These are phyloP conservation scores for Papio anubis DNA, from an alignment of 2,113 vertebrate species.

Conservation along the genomic window DNA sequence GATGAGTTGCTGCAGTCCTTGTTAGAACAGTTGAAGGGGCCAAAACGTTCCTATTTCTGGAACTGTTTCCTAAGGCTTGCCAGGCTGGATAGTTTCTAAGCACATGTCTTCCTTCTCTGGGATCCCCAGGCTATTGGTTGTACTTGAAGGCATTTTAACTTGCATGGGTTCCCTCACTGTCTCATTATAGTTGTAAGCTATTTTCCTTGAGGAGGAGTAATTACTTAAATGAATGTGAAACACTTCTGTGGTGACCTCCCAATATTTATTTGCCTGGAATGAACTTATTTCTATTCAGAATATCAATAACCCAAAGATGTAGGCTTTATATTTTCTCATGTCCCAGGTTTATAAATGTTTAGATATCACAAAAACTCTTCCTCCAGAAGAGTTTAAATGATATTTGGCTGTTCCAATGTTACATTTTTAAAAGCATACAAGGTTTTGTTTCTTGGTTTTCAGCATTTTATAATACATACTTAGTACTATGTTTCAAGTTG, in stretches of 20 bases:
- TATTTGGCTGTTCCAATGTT: not conserved
- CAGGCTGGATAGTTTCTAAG: not conserved
- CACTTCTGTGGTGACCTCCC: not conserved
- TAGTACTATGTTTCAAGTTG: not conserved
- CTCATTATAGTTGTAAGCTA: not conserved
- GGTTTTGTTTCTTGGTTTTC: not conserved
- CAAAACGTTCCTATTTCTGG: not conserved
- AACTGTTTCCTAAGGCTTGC: not conserved
- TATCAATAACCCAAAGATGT: not conserved
- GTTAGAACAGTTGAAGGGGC: not conserved
- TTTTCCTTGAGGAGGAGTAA: not conserved
- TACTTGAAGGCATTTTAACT: slow-evolving; percentile 11
- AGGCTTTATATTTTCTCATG: not conserved
- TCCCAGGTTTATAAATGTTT: not conserved
- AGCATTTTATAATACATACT: not conserved
- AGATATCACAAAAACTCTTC: not conserved
- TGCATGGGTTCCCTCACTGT: not conserved
- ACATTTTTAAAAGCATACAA: not conserved
- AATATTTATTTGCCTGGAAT: not conserved
- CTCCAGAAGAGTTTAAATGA: not conserved
- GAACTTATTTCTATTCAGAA: slow-evolving; percentile 18
- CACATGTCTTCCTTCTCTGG: not conserved
- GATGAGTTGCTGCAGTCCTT: not conserved
- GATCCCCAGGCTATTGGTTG: not conserved
- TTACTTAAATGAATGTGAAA: not conserved